Evolutionary conservation across 2,113 vertebrate species (phyloP).

Genomic region (Dinomys branickii): DNA sequence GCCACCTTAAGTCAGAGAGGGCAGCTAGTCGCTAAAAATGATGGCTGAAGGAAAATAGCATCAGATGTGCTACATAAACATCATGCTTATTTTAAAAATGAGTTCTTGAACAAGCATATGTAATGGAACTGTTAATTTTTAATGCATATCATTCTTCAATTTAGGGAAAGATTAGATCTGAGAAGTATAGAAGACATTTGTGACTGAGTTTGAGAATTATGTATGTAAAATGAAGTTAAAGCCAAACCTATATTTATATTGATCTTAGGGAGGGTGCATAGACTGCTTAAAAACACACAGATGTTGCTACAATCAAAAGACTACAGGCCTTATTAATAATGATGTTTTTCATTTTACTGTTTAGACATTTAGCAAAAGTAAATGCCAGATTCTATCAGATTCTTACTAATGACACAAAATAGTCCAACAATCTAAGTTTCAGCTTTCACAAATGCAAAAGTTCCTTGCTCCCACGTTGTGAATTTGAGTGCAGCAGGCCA

Average conservation of each 20-base stretch:
- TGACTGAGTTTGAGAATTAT: neutral
- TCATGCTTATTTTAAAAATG: neutral
- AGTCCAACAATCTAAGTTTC: neutral
- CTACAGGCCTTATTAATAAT: neutral
- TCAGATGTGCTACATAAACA: neutral
- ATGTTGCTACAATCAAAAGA: neutral
- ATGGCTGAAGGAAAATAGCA: neutral
- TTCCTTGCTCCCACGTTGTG: fast-evolving
- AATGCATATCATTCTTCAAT: neutral
- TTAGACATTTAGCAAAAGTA: neutral
- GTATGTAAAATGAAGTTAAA: neutral
- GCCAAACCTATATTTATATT: neutral
- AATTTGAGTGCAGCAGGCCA: neutral
- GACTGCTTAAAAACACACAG: neutral
- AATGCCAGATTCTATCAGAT: neutral
- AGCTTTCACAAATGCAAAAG: neutral
- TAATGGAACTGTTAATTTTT: neutral
- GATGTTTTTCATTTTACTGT: neutral
- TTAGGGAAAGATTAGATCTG: neutral
- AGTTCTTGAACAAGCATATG: neutral
- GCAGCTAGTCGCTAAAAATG: neutral
- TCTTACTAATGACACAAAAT: neutral
- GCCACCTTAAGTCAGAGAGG: neutral
- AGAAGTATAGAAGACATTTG: neutral
- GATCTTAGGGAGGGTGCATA: neutral